These are phyloP conservation scores for Syngnathus acus DNA, from an alignment of 2,797 vertebrate species.

Conservation along the genomic window DNA sequence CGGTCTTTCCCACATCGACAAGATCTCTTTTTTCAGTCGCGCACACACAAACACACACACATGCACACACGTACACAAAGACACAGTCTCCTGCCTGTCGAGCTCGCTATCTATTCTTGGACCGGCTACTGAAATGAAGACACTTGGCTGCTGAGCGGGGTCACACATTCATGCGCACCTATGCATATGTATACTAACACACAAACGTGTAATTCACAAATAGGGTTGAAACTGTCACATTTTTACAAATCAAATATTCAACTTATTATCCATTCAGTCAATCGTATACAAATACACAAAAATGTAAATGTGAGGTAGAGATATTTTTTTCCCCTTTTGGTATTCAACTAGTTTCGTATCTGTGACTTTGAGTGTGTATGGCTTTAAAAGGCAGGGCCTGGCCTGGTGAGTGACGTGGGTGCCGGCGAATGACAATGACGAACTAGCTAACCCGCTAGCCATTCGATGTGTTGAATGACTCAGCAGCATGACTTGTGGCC, in stretches of 20 bases:
- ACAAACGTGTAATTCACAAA: not conserved
- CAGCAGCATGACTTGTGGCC: not conserved
- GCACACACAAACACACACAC: not conserved
- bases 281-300: not conserved
- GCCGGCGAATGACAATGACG: not conserved
- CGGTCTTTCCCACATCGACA: constrained; percentile 34
- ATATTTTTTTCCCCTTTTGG: not conserved
- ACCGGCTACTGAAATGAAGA: constrained; percentile 70
- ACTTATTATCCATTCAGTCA: not conserved
- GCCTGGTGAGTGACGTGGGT: not conserved
- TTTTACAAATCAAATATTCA: not conserved
- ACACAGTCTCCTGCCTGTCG: constrained; percentile 45
- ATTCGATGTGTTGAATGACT: not conserved
- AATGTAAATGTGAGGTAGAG: not conserved
- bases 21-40: constrained; percentile 2
- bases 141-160: constrained; percentile 33
- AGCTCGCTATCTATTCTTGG: constrained; percentile 54
- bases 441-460: not conserved
- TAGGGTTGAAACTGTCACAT: not conserved
- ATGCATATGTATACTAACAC: constrained; percentile 13
- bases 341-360: not conserved
- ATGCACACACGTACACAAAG: constrained; percentile 14
- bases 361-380: not conserved
- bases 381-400: not conserved
- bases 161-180: constrained; percentile 30